phyloP scores from a whole-genome alignment of 2,888 invertebrate species.

The Eupithecia tripunctaria region DNA sequence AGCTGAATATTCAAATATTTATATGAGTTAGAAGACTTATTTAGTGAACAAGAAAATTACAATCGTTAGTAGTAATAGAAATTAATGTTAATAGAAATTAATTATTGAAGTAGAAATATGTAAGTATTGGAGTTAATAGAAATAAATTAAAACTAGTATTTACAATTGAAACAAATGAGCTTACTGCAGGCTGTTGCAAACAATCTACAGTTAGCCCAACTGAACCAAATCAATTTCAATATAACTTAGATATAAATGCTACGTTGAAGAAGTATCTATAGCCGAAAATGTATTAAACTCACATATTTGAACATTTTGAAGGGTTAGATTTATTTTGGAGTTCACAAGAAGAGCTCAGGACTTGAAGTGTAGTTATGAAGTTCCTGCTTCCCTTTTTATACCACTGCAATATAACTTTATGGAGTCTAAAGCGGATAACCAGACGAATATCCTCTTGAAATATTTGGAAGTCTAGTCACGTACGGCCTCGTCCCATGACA shows the following conservation, averaged over 20 bases:
- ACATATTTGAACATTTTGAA: constrained; percentile 81
- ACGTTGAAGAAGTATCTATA: neutral
- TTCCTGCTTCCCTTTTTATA: constrained; percentile 56
- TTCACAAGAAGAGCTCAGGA: constrained; percentile 44
- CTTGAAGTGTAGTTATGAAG: constrained; percentile 52
- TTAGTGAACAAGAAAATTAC: no score
- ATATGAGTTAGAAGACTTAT: neutral
- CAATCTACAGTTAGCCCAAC: no score
- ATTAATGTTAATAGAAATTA: no score
- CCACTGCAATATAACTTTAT: constrained; percentile 48
- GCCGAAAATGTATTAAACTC: constrained; percentile 53
- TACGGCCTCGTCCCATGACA: constrained; percentile 65
- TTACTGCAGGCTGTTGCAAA: no score
- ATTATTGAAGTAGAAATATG: no score
- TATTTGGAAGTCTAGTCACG: constrained; percentile 71
- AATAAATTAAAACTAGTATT: no score
- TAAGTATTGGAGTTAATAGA: no score
- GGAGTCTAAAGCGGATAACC: constrained; percentile 67
- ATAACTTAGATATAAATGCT: neutral
- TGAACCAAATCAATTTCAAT: no score
- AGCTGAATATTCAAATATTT: neutral
- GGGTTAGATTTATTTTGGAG: constrained; percentile 42
- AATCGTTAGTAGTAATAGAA: no score
- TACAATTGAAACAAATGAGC: no score
- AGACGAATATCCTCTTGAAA: constrained; percentile 67